Evolutionary conservation across 2,113 vertebrate genomes (phyloP).

Genomic region (Pleuronectes platessa): DNA sequence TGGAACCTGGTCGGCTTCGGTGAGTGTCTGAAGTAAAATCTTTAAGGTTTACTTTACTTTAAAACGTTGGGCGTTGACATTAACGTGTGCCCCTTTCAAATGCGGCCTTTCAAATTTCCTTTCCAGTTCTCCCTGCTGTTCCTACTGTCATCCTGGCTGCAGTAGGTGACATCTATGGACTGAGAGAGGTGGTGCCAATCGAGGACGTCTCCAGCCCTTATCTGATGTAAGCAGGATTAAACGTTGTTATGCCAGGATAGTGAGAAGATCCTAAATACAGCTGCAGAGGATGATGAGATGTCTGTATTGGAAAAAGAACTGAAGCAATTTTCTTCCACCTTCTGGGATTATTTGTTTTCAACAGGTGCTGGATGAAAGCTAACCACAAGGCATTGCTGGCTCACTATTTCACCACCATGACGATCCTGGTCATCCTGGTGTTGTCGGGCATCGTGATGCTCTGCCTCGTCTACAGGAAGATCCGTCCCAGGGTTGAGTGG

Average conservation of each 20-base stretch:
- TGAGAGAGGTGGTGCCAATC: conserved; percentile 43
- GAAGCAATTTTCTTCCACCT: background rate
- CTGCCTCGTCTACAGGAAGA: conserved; percentile 69
- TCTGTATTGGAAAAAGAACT: no score
- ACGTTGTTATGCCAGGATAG: background rate
- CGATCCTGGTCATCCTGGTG: conserved; percentile 63
- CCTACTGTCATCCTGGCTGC: conserved; percentile 63
- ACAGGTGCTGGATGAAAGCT: conserved; percentile 82
- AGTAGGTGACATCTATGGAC: conserved; percentile 76
- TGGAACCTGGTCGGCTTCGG: conserved; percentile 79
- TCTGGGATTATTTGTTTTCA: conserved; percentile 2
- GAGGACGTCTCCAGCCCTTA: conserved; percentile 60
- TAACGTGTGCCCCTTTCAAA: background rate
- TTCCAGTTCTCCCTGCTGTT: conserved; percentile 72
- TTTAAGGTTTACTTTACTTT: background rate
- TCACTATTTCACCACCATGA: conserved; percentile 73
- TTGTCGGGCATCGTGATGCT: conserved; percentile 76
- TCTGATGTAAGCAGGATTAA: conserved; percentile 69
- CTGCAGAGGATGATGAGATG: background rate
- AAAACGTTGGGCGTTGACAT: background rate
- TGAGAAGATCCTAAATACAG: background rate
- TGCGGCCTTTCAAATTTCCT: background rate
- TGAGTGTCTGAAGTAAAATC: conserved; percentile 49
- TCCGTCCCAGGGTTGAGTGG: conserved; percentile 74
- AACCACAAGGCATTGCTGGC: conserved; percentile 43